A percentile compares a stretch with the other conserved stretches of the same genome.
Conservation (phyloP, 2,797 vertebrate genomes). For the Atherinosoma microstoma region DNA sequence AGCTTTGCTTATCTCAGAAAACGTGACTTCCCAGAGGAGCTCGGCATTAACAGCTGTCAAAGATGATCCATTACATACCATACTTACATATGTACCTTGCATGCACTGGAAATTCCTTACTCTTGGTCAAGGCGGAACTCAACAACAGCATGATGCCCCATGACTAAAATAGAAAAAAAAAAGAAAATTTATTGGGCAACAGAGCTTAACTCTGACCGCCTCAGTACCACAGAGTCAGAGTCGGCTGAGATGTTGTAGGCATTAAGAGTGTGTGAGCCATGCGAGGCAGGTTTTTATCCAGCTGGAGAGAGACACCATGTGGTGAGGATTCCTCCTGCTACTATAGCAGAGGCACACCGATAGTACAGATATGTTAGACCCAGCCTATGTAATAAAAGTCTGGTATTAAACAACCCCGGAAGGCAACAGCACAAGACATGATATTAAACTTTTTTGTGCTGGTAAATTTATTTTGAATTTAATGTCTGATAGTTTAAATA, state of each 20-base stretch:
- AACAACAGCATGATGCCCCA: constrained; percentile 45
- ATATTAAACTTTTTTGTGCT: not conserved
- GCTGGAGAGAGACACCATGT: constrained; percentile 89
- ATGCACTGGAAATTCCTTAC: constrained; percentile 49
- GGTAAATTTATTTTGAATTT: not conserved
- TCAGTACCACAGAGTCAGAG: constrained; percentile 55
- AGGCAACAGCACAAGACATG: not conserved
- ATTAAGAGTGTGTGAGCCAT: constrained; percentile 62
- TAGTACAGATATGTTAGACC: constrained; percentile 23
- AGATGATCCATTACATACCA: constrained; percentile 72
- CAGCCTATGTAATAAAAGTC: constrained; percentile 14
- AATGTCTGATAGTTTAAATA: not conserved
- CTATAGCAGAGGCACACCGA: constrained; percentile 57
- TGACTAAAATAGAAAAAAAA: constrained; percentile 54
- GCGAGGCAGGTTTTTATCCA: constrained; percentile 77
- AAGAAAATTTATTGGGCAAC: constrained; percentile 60
- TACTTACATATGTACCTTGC: constrained; percentile 60
- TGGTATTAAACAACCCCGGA: not conserved
- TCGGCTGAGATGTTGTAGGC: constrained; percentile 49
- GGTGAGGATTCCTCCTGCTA: constrained; percentile 82
- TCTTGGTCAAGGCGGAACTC: constrained; percentile 57
- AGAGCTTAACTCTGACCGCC: constrained; percentile 60
- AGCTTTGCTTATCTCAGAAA: constrained; percentile 68
- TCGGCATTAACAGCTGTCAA: constrained; percentile 75
- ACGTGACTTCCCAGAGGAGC: constrained; percentile 72